A percentile compares a stretch with the other conserved stretches of the same genome.
Evolutionary conservation across 2,888 invertebrate genomes (phyloP).

Genomic region (Aspidiotus rigidus): DNA sequence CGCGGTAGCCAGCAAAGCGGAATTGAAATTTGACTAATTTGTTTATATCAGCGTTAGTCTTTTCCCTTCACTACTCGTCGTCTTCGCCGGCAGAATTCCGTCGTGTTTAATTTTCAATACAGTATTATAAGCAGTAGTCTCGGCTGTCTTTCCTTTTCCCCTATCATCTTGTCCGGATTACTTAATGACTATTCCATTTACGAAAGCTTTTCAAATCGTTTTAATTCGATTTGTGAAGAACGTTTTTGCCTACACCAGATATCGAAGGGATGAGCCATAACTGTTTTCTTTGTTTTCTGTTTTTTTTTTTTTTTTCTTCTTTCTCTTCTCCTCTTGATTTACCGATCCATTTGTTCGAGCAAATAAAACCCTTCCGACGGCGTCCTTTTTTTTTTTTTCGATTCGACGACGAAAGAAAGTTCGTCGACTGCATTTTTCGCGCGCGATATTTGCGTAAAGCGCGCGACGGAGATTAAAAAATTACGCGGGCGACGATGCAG

Average conservation of each 20-base stretch:
- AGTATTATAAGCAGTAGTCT: constrained; percentile 2
- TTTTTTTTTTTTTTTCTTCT: no score
- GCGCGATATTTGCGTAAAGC: no score
- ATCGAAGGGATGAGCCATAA: neutral
- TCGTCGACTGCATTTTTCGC: no score
- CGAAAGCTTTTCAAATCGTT: constrained; percentile 32
- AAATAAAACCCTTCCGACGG: constrained; percentile 5
- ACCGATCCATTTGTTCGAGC: constrained; percentile 26
- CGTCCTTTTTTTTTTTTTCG: no score
- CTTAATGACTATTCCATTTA: constrained; percentile 34
- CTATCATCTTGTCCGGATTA: constrained; percentile 24
- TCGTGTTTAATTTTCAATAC: constrained; percentile 29
- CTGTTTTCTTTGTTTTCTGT: no score
- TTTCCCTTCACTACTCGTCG: constrained; percentile 5
- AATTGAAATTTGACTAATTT: constrained; percentile 33
- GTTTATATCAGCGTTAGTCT: constrained; percentile 24
- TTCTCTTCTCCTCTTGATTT: constrained; percentile 15
- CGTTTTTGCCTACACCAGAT: constrained; percentile 2
- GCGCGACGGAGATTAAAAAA: no score
- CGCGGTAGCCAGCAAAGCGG: neutral
- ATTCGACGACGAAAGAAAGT: no score
- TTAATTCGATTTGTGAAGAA: constrained; percentile 26
- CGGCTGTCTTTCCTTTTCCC: constrained; percentile 24
- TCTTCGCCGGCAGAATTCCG: constrained; percentile 30
- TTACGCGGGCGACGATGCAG: no score